Base-by-base conservation (phyloP, 2,888 invertebrate genomes). In the Watsonalla cultraria region DNA sequence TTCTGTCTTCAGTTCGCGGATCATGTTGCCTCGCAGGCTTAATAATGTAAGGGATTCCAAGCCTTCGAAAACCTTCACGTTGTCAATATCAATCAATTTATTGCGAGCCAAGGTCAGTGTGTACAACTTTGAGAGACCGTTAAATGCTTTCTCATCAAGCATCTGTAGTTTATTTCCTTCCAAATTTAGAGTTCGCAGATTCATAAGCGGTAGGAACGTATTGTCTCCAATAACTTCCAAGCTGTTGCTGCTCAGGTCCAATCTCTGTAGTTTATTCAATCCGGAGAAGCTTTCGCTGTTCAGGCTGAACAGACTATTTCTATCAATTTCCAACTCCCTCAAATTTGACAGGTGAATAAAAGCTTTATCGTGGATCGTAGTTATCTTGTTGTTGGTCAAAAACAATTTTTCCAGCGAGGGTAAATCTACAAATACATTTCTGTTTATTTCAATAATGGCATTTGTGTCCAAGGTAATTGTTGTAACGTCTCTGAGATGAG, bases 301-400 rank as follows among this genome's bases (percentile, higher is more conserved):
- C 65, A 96, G 83, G 54, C 94, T 94, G 62, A 93, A 93, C 45
- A 96, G 90, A 66, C 92, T 92, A 79, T 95, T 96, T 64, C 92
- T 92, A 66, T 95, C 95, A 58, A 98, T 87, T 78, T 97, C 96
- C 52, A 98, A 83, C 62, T 95, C 95, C 55, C 93, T 92, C 51
- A 98, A 87, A 66, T 94, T 93, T 0, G 84, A 83, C 67, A 96
- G 84, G 65, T 94, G 92, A 56, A 92, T 84, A 66, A 96, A 97
- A n/a, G 98, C 95, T 68, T 94, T 94, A 57, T 97, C 96, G 61
- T 98, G 98, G 54, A 97, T 91, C 7, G 94, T 94, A 53, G 95
- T 95, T 56, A 99, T 92, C 72, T 95, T 94, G 82, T 99, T 99
- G 66, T 94, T 94, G 64, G 96, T 96, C 48, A 98, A 89, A 69